Evolutionary conservation across 2,888 invertebrate genomes (phyloP), one percentile per base, ranked within the genome.

Genomic region (Dicyrtoma fusca): DNA sequence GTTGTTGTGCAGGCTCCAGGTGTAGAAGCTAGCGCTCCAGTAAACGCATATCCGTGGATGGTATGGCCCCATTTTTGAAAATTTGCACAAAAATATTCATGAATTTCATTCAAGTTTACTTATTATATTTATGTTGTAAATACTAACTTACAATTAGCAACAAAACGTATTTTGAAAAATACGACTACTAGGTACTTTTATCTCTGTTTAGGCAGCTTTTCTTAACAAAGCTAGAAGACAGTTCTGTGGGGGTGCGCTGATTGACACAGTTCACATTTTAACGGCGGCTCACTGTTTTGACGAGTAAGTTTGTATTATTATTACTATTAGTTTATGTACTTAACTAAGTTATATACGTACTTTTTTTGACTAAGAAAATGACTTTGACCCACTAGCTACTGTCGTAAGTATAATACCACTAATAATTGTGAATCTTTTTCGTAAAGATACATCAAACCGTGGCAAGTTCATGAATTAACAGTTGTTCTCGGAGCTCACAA

Each of bases 201-300:
- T 17, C 14, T 61, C 53, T 42, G 62, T 49, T n/a, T 19, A 79
- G 79, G 79, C 74, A 0, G 77, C 76, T 1, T 61, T 79, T 13
- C 73, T 78, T 51, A 77, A 74, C 11, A 14, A 10, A 51, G 77
- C 71, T 17, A 49, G 64, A 0, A 75, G 74, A 47, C 65, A 74
- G 11, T 72, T 74, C 19, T 79, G 79, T 63, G 79, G 78, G 1
- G 79, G 74, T 0, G 70, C 76, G 19, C 61, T 79, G 21, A 71
- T 79, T 26, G 64, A 51, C 26, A 88, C 88, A 75, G 84, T 83
- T 59, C 93, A 94, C 82, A 89, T 94, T 66, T 85, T 94, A 11
- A 91, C 94, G 1, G 94, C 94, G 5, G 94, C 94, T 1, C 94
- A 95, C 84, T 95, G 94, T 82, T 91, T 95, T 25, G 92, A 93